A percentile compares a stretch with the other conserved stretches of the same genome.
Conservation (phyloP, 2,888 invertebrate species). For the Drosophila demipolita region DNA sequence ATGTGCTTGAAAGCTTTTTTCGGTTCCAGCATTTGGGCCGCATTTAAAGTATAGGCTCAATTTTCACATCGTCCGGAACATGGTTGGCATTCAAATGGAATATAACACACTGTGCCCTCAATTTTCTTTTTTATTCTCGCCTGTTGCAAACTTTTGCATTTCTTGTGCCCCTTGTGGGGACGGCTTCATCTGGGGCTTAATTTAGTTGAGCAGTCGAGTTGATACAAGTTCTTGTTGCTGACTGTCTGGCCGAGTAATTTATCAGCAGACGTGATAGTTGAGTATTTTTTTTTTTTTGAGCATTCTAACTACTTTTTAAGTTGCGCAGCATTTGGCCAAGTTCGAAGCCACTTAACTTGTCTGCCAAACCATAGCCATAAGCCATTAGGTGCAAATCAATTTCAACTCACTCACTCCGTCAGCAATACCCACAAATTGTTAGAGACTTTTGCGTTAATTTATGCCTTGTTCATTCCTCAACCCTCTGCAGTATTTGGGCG, state of each 20-base stretch:
- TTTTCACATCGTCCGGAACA: constrained; percentile 70
- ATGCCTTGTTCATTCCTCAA: constrained; percentile 20
- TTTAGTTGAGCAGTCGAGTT: constrained; percentile 55
- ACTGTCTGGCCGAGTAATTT: constrained; percentile 40
- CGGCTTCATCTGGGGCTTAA: constrained; percentile 57
- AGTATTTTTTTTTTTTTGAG: constrained; percentile 5
- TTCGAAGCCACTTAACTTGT: constrained; percentile 59
- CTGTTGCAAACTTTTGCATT: constrained; percentile 58
- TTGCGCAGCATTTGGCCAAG: constrained; percentile 50
- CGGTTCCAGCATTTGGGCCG: constrained; percentile 1
- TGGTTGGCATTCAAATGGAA: constrained; percentile 69
- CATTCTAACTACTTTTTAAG: constrained; percentile 64
- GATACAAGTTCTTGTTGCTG: constrained; percentile 29
- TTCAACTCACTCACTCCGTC: constrained; percentile 32
- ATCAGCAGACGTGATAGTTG: constrained; percentile 58
- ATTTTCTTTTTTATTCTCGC: constrained; percentile 3
- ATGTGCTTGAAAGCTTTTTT: constrained; percentile 20
- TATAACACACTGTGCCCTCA: constrained; percentile 24
- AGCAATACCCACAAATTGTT: constrained; percentile 24
- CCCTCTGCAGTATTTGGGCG: not conserved
- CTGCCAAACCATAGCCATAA: constrained; percentile 30
- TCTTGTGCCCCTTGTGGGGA: constrained; percentile 18
- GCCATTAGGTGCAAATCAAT: constrained; percentile 58
- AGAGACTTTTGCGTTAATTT: constrained; percentile 50
- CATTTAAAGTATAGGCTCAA: constrained; percentile 51